These are phyloP conservation scores for Sminthurides bifidus DNA, from an alignment of 1,140 invertebrate species.

Conservation along the genomic window DNA sequence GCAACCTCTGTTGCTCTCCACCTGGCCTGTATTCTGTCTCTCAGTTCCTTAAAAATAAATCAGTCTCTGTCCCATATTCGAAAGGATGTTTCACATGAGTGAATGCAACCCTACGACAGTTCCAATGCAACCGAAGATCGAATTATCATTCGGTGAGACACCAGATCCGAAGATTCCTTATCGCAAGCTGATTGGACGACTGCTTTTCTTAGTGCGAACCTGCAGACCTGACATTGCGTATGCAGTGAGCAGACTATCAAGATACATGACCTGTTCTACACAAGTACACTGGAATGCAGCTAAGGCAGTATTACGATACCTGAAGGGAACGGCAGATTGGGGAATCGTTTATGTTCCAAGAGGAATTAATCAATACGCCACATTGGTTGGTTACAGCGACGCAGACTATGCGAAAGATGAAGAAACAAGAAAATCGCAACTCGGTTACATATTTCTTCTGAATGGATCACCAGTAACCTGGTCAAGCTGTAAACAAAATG, in stretches of 20 bases:
- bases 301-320: slow-evolving; percentile 32
- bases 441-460: slow-evolving; percentile 35
- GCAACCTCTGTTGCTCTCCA: too few species aligned
- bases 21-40: too few species aligned
- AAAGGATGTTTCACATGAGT: slow-evolving; percentile 10
- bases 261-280: slow-evolving; percentile 17
- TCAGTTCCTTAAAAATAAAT: too few species aligned
- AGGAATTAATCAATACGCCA: background rate
- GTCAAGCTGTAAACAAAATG: slow-evolving; percentile 41
- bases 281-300: slow-evolving; percentile 28
- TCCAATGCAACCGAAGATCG: slow-evolving; percentile 12
- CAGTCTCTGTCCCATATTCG: too few species aligned
- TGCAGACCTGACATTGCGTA: slow-evolving; percentile 14
- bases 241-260: slow-evolving; percentile 21
- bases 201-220: slow-evolving; percentile 7
- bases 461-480: slow-evolving; percentile 39
- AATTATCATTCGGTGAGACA: background rate
- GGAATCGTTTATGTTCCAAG: slow-evolving; percentile 12
- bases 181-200: slow-evolving; percentile 10
- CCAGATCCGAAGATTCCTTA: background rate
- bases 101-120: slow-evolving; percentile 11
- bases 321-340: slow-evolving; percentile 27
- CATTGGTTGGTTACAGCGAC: slow-evolving; percentile 11
- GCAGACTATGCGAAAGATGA: slow-evolving; percentile 27
- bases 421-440: slow-evolving; percentile 18